Base-by-base conservation (phyloP, 2,113 vertebrate species). In the Microtus oregoni region DNA sequence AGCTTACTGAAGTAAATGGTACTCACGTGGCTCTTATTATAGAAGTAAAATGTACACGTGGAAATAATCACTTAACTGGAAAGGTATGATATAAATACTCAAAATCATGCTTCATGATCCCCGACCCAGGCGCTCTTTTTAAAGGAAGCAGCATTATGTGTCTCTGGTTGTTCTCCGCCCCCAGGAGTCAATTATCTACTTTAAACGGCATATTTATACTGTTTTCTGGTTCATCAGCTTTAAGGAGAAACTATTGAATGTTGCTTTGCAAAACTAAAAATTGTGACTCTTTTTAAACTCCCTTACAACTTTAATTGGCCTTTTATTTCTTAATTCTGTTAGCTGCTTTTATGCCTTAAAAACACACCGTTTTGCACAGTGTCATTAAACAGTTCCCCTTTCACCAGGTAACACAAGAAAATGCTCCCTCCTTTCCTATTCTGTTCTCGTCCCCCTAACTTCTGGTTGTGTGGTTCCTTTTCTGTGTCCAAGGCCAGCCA, bases 61-160 rank as follows among this genome's bases (percentile, higher is more conserved):
- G 94, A 95, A 95, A 95, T 65, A 87, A 97, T 95, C 47, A 86
- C 65, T 82, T 90, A 89, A 96, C 78, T 72, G 81, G 77, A 58
- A 90, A 93, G 32, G 44, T 86, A 94, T 95, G 88, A 94, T 96
- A 83, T 55, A 87, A 94, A 94, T 38, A 70, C 38, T 68, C 89
- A 94, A 97, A 97, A 75, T 44, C 68, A 89, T 75, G 77, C 47
- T 77, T 58, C 22, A 35, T 76, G 87, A 93, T 63, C 20, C 13
- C 68, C 7, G 75, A 50, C 55, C 55, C 73, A 82, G 61, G 32
- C 41, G 20, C 32, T 20, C 35, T 88, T 77, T 97, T 83, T n/a
- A 55, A 17, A 94, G 91, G 79, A 68, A 94, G 15, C 68, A 63
- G 28, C 81, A 86, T 90, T 11, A 30, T 65, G 87, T 82, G 63